Percentiles rank a stretch among this genome's conserved stretches.
Conservation (phyloP, 2,888 invertebrate genomes). For the Amiota mariae region DNA sequence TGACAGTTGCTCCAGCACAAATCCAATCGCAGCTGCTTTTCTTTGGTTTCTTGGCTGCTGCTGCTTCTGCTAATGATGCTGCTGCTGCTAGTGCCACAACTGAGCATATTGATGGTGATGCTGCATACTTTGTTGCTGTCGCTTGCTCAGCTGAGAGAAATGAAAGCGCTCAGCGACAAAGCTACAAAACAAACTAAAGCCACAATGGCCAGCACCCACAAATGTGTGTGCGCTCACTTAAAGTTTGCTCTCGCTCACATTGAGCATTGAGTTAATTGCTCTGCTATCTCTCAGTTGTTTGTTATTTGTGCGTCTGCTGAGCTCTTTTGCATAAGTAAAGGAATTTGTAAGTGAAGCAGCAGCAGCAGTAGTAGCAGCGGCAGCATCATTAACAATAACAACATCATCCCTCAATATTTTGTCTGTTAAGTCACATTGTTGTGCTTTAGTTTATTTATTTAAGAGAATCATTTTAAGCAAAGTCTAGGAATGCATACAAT, state of each 20-base stretch:
- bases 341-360: background rate
- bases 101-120: background rate
- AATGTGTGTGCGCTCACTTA: constrained; percentile 3
- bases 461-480: too few species aligned
- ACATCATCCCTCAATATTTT: too few species aligned
- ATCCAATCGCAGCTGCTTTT: constrained; percentile 49
- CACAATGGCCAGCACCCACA: constrained; percentile 24
- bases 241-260: constrained; percentile 18
- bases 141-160: constrained; percentile 44
- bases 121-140: constrained; percentile 38
- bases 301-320: too few species aligned
- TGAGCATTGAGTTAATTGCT: too few species aligned
- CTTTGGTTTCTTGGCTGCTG: background rate
- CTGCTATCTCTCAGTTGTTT: background rate
- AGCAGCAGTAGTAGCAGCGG: background rate
- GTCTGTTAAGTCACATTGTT: too few species aligned
- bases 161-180: constrained; percentile 39
- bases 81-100: constrained; percentile 31
- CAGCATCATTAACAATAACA: too few species aligned
- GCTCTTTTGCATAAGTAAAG: constrained; percentile 3
- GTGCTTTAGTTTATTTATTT: too few species aligned
- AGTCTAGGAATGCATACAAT: too few species aligned
- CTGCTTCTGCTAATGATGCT: constrained; percentile 22
- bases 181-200: background rate
- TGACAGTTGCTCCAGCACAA: constrained; percentile 58